Evolutionary conservation across 2,888 invertebrate species (phyloP), one percentile per base, ranked within the genome.

Genomic region (Balanococcus diminutus): DNA sequence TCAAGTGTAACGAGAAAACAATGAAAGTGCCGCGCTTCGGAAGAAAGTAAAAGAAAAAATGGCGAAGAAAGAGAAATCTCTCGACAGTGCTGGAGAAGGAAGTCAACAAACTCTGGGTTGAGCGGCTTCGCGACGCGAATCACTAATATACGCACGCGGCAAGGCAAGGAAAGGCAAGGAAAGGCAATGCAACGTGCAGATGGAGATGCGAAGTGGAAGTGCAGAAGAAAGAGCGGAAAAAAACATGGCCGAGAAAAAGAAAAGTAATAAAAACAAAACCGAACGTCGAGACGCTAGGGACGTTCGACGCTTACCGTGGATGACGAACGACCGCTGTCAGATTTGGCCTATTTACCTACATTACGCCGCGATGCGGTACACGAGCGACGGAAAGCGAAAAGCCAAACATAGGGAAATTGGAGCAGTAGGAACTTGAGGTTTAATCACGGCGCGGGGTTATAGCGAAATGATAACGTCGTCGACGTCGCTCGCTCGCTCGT

Each of bases 1-100:
- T 85, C 85, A 85, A 85, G 85, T 85, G 85, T 85, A 85, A 46
- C 85, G 85, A 85, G 85, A 85, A 85, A 85, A 85, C 85, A 85
- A 85, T 85, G 85, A 85, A 79, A 85, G 85, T 79, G 85, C 85
- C 42, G 72, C 79, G 75, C 36, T 79, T 85, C 79, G 75, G 79
- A 85, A 85, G 85, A 85, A 85, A 85, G 85, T 85, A 85, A 85
- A 85, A 85, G 79, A 85, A 85, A 42, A 67, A 84, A 84, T 84
- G 84, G 82, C 82, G 82, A 82, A 82, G 82, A 82, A 82, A 82
- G 82, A 67, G 84, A 84, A 67, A 84, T 67, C 84, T 61, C 32
- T 22, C 8, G 42, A 6, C 11, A 14, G 8, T 11, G 28, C 25
- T 25, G 22, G 72, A 46, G 84, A 84, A n/a, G 72, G 84, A 84